Evolutionary conservation across 2,888 invertebrate genomes (phyloP).

Genomic region (Xestobium rufovillosum): DNA sequence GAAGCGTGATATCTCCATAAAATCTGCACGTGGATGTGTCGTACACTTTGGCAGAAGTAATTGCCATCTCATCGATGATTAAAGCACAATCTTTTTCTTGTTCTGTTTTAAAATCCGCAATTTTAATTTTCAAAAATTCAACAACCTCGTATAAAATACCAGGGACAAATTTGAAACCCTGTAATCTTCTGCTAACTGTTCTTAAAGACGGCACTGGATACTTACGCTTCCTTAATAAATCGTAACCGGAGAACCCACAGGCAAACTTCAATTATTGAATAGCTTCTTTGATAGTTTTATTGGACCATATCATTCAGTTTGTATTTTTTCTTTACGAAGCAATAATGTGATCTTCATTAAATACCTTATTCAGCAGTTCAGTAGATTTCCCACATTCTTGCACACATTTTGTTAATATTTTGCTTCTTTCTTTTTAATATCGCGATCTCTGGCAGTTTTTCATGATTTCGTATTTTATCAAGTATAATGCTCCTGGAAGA

Average conservation of each 20-base stretch:
- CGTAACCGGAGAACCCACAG: conserved; percentile 15
- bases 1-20: conserved; percentile 16
- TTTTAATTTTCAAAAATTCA: conserved; percentile 12
- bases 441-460: not conserved
- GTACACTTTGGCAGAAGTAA: conserved; percentile 12
- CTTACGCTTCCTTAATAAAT: conserved; percentile 13
- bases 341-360: conserved; percentile 10
- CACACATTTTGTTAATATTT: conserved; percentile 5
- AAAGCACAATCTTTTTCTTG: conserved; percentile 13
- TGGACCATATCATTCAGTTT: conserved; percentile 9
- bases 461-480: conserved; percentile 4
- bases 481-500: conserved; percentile 2
- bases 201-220: conserved; percentile 13
- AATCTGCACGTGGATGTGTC: conserved; percentile 11
- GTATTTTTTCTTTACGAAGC: conserved; percentile 6
- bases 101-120: conserved; percentile 9
- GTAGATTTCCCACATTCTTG: conserved; percentile 3
- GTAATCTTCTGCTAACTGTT: conserved; percentile 9
- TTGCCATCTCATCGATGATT: conserved; percentile 17
- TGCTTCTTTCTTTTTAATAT: conserved; percentile 4
- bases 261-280: conserved; percentile 13
- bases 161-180: conserved; percentile 6
- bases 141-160: conserved; percentile 9
- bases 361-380: conserved; percentile 4
- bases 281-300: conserved; percentile 24